A percentile compares a stretch with the other conserved stretches of the same genome.
phyloP scores from a whole-genome alignment of 2,888 invertebrate species.

The Xanthorhoe spadicearia region DNA sequence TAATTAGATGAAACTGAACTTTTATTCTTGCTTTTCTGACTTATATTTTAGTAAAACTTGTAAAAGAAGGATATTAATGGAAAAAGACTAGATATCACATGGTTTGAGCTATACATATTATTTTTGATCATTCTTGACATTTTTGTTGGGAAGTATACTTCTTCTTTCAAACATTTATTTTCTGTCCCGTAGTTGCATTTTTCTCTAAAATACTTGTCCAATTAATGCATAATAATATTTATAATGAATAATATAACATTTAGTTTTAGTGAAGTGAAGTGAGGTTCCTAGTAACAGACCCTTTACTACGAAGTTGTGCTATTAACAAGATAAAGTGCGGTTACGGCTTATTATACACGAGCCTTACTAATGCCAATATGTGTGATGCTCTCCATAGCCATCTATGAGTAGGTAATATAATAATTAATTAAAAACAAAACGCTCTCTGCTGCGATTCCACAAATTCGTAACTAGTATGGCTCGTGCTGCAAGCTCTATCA shows the following conservation, averaged over 20 bases:
- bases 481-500: constrained; percentile 23
- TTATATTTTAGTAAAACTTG: constrained; percentile 36
- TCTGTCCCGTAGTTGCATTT: constrained; percentile 52
- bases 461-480: constrained; percentile 15
- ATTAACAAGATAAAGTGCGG: constrained; percentile 37
- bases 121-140: constrained; percentile 59
- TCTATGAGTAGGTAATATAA: background rate
- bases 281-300: constrained; percentile 51
- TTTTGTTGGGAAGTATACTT: constrained; percentile 51
- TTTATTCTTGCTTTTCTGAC: constrained; percentile 26
- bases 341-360: constrained; percentile 22
- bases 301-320: constrained; percentile 42
- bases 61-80: constrained; percentile 66
- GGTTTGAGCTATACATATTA: constrained; percentile 78
- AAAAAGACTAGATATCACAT: constrained; percentile 84
- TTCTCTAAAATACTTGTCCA: constrained; percentile 34
- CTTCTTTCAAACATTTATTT: constrained; percentile 20
- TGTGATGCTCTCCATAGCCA: background rate
- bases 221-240: constrained; percentile 23
- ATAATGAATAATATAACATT: constrained; percentile 29
- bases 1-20: constrained; percentile 27
- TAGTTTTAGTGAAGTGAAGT: constrained; percentile 36
- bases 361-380: constrained; percentile 16
- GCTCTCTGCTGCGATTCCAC: background rate
- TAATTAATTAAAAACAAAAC: background rate